Conservation (phyloP, 2,113 vertebrate species). For the Solea solea region DNA sequence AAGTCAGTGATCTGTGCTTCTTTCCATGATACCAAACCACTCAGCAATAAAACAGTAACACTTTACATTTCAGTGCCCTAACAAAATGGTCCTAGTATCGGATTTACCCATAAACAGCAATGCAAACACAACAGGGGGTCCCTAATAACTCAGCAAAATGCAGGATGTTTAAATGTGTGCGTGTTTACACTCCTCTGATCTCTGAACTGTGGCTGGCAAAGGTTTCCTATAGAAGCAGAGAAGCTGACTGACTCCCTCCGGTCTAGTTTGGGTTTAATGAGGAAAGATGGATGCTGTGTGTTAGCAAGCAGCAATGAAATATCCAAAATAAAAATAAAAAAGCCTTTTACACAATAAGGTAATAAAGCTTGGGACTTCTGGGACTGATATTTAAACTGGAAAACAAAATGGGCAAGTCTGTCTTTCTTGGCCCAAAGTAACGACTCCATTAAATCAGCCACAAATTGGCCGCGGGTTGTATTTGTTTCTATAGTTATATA, state of each 20-base stretch:
- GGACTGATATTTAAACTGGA: constrained; percentile 38
- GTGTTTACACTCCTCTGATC: too few relatives aligned
- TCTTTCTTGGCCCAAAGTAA: constrained; percentile 23
- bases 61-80: neutral
- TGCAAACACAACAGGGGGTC: neutral
- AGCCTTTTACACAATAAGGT: constrained; percentile 15
- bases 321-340: constrained; percentile 10
- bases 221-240: constrained; percentile 1
- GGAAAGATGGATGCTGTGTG: constrained; percentile 12
- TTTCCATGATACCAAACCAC: too few relatives aligned
- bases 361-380: constrained; percentile 13
- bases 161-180: too few relatives aligned
- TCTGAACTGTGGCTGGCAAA: neutral
- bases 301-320: constrained; percentile 15
- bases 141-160: neutral
- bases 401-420: constrained; percentile 46
- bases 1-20: too few relatives aligned
- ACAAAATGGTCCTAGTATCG: too few relatives aligned
- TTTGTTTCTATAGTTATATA: constrained; percentile 50
- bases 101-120: neutral
- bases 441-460: constrained; percentile 40
- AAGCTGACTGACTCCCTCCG: constrained; percentile 21
- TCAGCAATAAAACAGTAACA: neutral
- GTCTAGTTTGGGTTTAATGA: constrained; percentile 14
- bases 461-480: constrained; percentile 40